Evolutionary conservation across 2,888 invertebrate species (phyloP).

Genomic region (Parnassius apollo): DNA sequence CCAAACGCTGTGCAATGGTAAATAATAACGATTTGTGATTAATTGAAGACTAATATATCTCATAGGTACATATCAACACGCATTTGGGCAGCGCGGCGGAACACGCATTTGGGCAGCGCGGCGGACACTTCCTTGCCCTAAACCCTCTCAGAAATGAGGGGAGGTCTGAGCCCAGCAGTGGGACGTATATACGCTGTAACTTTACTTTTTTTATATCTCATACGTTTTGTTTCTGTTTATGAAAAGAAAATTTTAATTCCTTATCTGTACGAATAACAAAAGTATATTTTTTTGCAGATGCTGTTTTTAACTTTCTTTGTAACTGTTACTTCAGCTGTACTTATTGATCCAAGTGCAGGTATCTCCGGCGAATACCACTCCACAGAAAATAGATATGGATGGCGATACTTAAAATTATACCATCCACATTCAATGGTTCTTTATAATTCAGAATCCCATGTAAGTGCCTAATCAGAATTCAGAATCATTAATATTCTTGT

Average conservation of each 20-base stretch:
- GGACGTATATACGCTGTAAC: too few relatives aligned
- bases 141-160: too few relatives aligned
- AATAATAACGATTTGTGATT: too few relatives aligned
- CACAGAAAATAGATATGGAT: constrained; percentile 41
- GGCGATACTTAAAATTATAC: constrained; percentile 60
- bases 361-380: constrained; percentile 32
- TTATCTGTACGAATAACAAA: neutral
- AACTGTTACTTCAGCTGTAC: constrained; percentile 49
- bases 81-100: too few relatives aligned
- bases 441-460: constrained; percentile 57
- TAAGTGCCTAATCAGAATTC: constrained; percentile 38
- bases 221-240: too few relatives aligned
- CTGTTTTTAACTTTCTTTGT: constrained; percentile 52
- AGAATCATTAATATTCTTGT: too few relatives aligned
- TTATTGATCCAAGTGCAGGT: constrained; percentile 49
- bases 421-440: constrained; percentile 51
- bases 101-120: too few relatives aligned
- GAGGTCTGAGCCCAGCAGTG: too few relatives aligned
- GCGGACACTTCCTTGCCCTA: too few relatives aligned
- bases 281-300: constrained; percentile 41
- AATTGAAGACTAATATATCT: too few relatives aligned
- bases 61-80: too few relatives aligned
- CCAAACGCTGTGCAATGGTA: constrained; percentile 3
- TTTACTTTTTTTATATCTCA: too few relatives aligned
- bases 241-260: neutral